A percentile compares a stretch with the other conserved stretches of the same genome.
Evolutionary conservation across 2,888 invertebrate genomes (phyloP).

Genomic region (Melanotus villosus): DNA sequence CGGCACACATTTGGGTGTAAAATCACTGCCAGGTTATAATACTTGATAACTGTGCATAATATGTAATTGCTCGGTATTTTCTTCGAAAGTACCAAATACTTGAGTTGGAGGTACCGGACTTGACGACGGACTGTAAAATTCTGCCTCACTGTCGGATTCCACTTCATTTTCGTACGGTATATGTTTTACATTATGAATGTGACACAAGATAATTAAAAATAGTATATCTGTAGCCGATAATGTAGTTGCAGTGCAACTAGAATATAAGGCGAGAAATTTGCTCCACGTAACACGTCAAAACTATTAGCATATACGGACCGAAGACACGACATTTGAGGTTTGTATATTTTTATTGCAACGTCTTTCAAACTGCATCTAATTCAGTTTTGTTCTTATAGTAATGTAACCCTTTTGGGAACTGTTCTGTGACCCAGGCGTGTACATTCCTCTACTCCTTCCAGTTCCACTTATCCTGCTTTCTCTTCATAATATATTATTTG

Average conservation of each 20-base stretch:
- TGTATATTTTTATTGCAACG: too few species aligned
- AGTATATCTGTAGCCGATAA: slow-evolving; percentile 82
- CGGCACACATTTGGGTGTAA: slow-evolving; percentile 73
- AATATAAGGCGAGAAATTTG: slow-evolving; percentile 87
- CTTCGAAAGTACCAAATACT: neutral
- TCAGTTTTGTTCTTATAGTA: too few species aligned
- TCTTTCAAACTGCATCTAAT: too few species aligned
- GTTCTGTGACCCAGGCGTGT: too few species aligned
- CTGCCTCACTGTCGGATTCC: slow-evolving; percentile 59
- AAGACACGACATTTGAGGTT: too few species aligned
- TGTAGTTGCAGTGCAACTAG: slow-evolving; percentile 82
- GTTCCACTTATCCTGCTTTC: too few species aligned
- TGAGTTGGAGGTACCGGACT: slow-evolving; percentile 51
- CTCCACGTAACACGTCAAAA: too few species aligned
- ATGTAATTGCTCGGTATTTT: neutral
- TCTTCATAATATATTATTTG: too few species aligned
- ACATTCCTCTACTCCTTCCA: too few species aligned
- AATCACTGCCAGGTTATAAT: slow-evolving; percentile 68
- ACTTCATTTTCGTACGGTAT: slow-evolving; percentile 46
- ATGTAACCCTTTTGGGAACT: too few species aligned
- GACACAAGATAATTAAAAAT: slow-evolving; percentile 77
- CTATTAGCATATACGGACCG: too few species aligned
- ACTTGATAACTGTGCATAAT: slow-evolving; percentile 69
- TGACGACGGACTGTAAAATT: slow-evolving; percentile 62
- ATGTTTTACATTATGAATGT: slow-evolving; percentile 49